Evolutionary conservation across 2,888 invertebrate species (phyloP).

Genomic region (Cerceris rybyensis): DNA sequence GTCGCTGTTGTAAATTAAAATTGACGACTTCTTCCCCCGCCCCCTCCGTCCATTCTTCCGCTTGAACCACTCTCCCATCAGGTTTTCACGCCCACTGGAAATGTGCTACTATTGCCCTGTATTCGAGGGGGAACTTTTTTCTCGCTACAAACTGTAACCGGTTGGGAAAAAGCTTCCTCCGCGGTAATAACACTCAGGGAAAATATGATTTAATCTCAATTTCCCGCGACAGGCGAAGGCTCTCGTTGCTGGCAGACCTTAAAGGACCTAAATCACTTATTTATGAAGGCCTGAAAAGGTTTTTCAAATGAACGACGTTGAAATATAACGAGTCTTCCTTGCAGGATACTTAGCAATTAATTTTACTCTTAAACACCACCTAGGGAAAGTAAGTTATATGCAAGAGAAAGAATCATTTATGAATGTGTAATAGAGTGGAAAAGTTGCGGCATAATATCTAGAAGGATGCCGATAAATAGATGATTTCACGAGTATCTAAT

Average conservation of each 20-base stretch:
- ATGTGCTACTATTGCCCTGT: not conserved
- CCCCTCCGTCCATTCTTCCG: not conserved
- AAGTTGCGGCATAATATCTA: no score
- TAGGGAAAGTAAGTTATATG: no score
- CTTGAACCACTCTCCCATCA: not conserved
- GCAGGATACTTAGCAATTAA: not conserved
- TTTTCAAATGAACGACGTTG: not conserved
- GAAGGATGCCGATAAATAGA: no score
- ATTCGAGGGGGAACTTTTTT: constrained; percentile 6
- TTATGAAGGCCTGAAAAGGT: not conserved
- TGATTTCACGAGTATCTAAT: no score
- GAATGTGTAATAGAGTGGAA: no score
- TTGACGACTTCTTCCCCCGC: constrained; percentile 6
- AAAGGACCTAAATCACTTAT: no score
- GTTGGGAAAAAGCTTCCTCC: constrained; percentile 32
- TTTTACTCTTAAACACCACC: no score
- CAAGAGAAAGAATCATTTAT: no score
- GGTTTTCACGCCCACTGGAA: not conserved
- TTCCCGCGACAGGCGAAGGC: not conserved
- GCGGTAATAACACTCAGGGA: constrained; percentile 19
- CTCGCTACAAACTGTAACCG: constrained; percentile 11
- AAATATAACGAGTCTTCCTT: not conserved
- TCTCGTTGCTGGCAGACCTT: not conserved
- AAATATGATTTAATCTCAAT: constrained; percentile 25
- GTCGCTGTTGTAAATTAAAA: constrained; percentile 25